Conservation (phyloP, 2,888 invertebrate species). For the Diarsia brunnea region DNA sequence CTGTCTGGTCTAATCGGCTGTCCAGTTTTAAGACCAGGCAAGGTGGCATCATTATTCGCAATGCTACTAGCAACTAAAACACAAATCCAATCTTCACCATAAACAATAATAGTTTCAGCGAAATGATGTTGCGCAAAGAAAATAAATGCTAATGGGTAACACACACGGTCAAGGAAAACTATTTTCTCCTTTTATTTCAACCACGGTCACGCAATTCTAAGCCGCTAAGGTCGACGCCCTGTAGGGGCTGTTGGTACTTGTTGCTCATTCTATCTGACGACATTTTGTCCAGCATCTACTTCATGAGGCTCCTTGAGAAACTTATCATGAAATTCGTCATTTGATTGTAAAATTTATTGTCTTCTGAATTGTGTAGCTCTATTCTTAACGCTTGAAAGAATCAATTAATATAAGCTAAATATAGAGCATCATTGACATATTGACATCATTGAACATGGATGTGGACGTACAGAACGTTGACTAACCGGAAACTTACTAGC, state of each 20-base stretch:
- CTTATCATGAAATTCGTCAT: neutral
- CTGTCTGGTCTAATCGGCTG: neutral
- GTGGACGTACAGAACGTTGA: neutral
- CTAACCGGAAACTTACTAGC: neutral
- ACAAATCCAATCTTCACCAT: neutral
- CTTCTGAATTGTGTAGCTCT: neutral
- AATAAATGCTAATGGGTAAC: conserved; percentile 34
- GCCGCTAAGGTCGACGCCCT: conserved; percentile 42
- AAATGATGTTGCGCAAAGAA: conserved; percentile 17
- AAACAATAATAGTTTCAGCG: conserved; percentile 14
- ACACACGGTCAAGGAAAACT: conserved; percentile 22
- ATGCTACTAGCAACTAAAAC: neutral
- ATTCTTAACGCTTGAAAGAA: neutral
- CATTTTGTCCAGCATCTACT: neutral
- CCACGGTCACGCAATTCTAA: conserved; percentile 41
- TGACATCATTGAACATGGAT: neutral
- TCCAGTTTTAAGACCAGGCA: neutral
- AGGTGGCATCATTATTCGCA: neutral
- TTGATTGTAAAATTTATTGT: neutral
- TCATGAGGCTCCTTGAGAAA: neutral
- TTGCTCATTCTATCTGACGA: conserved; percentile 11
- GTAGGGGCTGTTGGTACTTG: conserved; percentile 30
- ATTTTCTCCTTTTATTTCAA: conserved; percentile 15
- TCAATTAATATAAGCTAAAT: neutral
- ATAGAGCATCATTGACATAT: neutral